Conservation (phyloP, 1,140 invertebrate species). For the Ostrea edulis region DNA sequence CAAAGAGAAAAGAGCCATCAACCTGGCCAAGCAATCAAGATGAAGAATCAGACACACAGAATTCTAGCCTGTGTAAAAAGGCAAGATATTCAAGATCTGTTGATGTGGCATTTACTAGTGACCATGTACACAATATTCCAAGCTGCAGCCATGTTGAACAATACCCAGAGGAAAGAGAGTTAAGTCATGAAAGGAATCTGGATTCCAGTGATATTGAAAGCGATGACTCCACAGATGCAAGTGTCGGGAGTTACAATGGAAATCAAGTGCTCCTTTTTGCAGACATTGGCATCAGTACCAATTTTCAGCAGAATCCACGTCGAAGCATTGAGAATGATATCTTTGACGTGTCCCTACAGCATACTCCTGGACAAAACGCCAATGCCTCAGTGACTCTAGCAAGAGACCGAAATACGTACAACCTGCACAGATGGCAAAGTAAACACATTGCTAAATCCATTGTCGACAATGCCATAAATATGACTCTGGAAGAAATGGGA, state of each 20-base stretch:
- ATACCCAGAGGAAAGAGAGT: background rate
- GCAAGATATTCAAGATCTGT: background rate
- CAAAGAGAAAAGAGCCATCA: conserved; percentile 25
- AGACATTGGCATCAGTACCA: conserved; percentile 23
- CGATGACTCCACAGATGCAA: conserved; percentile 9
- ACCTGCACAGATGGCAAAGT: conserved; percentile 82
- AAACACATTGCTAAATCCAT: conserved; percentile 86
- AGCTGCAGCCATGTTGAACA: conserved; percentile 7
- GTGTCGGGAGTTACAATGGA: background rate
- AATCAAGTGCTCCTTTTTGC: conserved; percentile 13
- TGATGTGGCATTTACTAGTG: background rate
- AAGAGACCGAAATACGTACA: conserved; percentile 10
- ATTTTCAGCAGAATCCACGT: conserved; percentile 2
- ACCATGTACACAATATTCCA: background rate
- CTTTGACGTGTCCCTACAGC: background rate
- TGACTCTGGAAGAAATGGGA: conserved; percentile 84
- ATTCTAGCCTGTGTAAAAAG: conserved; percentile 6
- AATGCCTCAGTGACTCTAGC: background rate
- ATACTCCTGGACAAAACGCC: background rate
- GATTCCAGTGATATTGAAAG: conserved; percentile 10
- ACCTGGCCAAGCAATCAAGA: background rate
- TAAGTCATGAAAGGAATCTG: conserved; percentile 16
- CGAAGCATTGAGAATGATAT: conserved; percentile 22
- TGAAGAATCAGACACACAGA: background rate
- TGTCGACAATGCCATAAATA: conserved; percentile 87